Conservation (phyloP, 2,797 vertebrate species). For the Schizopygopsis pylzovi region DNA sequence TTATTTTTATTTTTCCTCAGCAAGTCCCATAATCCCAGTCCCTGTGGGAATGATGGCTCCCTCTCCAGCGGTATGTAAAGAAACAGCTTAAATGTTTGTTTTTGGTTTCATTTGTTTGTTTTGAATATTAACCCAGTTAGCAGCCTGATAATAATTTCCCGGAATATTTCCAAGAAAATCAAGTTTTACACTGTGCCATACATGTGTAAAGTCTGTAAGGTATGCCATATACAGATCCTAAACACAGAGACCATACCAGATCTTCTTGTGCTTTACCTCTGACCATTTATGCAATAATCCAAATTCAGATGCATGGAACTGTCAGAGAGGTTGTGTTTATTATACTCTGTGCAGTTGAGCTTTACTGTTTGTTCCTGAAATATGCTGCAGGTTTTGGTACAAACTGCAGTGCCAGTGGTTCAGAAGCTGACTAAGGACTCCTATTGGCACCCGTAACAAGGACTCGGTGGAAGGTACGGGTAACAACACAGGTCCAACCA, state of each 20-base stretch:
- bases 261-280: neutral
- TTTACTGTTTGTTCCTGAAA: conserved; percentile 10
- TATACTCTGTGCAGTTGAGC: neutral
- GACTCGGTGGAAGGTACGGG: conserved; percentile 59
- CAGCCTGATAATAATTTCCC: neutral
- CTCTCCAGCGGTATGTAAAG: conserved; percentile 82
- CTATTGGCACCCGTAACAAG: conserved; percentile 41
- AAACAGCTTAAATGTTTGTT: neutral
- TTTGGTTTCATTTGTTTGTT: neutral
- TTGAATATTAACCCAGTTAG: neutral
- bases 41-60: conserved; percentile 97
- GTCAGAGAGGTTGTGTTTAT: neutral
- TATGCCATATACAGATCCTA: neutral
- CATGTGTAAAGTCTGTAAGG: neutral
- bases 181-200: neutral
- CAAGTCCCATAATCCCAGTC: conserved; percentile 95
- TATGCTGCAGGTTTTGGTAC: conserved; percentile 84
- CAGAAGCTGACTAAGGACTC: conserved; percentile 92
- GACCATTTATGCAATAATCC: neutral
- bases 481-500: conserved; percentile 90
- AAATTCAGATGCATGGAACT: neutral
- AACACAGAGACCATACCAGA: neutral
- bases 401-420: conserved; percentile 89
- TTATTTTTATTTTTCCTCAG: conserved; percentile 68
- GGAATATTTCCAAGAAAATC: neutral